A percentile compares a stretch with the other conserved stretches of the same genome.
These are phyloP conservation scores for Anguilla anguilla DNA, from an alignment of 2,797 vertebrate genomes.

Conservation along the genomic window DNA sequence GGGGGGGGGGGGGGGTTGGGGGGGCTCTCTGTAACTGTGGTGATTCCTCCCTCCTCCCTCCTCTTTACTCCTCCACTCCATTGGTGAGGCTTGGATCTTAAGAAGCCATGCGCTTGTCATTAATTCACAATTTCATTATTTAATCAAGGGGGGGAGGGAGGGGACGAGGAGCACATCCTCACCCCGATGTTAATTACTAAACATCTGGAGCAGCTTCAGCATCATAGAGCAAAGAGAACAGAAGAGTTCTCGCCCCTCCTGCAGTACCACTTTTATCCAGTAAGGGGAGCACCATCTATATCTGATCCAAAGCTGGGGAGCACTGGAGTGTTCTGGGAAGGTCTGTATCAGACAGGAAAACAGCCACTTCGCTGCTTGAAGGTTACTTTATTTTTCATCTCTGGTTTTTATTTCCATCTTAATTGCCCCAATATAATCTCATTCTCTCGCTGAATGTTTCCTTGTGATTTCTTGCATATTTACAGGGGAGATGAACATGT, in stretches of 20 bases:
- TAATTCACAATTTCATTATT: slow-evolving; percentile 83
- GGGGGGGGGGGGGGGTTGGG: slow-evolving; percentile 30
- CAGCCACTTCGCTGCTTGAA: background rate
- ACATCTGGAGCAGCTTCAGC: slow-evolving; percentile 73
- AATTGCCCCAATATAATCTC: background rate
- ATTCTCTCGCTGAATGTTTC: too few relatives aligned
- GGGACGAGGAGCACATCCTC: slow-evolving; percentile 77
- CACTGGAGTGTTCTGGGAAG: background rate
- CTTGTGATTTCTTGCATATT: too few relatives aligned
- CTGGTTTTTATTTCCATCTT: background rate
- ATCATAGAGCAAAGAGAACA: slow-evolving; percentile 45
- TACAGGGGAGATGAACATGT: too few relatives aligned
- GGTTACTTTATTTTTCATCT: background rate
- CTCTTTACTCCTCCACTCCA: slow-evolving; percentile 50
- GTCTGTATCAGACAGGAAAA: background rate
- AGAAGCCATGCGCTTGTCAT: slow-evolving; percentile 69
- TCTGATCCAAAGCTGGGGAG: slow-evolving; percentile 21
- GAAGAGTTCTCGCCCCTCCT: slow-evolving; percentile 41
- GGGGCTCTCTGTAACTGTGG: slow-evolving; percentile 32
- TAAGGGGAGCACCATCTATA: slow-evolving; percentile 66
- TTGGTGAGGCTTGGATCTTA: slow-evolving; percentile 71
- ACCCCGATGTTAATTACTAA: slow-evolving; percentile 79
- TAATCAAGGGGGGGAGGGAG: slow-evolving; percentile 66
- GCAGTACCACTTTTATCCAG: slow-evolving; percentile 57
- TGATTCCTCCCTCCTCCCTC: slow-evolving; percentile 44